phyloP scores from a whole-genome alignment of 2,113 vertebrate genomes.

The Eulemur rufifrons region DNA sequence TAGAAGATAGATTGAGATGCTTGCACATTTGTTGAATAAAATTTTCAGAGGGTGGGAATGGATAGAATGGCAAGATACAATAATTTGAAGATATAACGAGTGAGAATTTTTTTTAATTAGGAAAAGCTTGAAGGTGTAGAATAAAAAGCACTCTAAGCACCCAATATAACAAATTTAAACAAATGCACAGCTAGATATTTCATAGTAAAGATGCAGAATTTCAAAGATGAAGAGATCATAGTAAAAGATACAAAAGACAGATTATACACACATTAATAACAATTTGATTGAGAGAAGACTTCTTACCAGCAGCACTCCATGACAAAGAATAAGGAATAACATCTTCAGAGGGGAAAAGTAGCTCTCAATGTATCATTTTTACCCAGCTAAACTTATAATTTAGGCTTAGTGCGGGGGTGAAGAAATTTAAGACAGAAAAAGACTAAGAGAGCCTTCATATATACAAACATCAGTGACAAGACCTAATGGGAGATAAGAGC shows the following conservation, averaged over 20 bases:
- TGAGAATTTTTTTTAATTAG: not conserved
- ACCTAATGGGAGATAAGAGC: not conserved
- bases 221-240: not conserved
- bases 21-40: not conserved
- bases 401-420: not conserved
- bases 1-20: not conserved
- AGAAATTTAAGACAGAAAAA: slow-evolving; percentile 26
- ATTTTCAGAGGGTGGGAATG: not conserved
- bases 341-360: not conserved
- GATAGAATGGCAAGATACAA: not conserved
- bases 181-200: not conserved
- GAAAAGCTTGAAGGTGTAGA: not conserved
- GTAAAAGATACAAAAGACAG: not conserved
- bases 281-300: not conserved
- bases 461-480: not conserved
- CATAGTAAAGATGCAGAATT: not conserved
- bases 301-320: not conserved
- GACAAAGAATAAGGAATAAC: not conserved
- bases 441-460: not conserved
- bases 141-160: not conserved
- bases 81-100: not conserved
- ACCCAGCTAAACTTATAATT: not conserved
- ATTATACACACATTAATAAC: not conserved
- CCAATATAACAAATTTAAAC: not conserved
- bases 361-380: not conserved